Percentiles rank a stretch among this genome's conserved stretches.
phyloP scores from a whole-genome alignment of 2,888 invertebrate genomes.

The Platycheirus albimanus region DNA sequence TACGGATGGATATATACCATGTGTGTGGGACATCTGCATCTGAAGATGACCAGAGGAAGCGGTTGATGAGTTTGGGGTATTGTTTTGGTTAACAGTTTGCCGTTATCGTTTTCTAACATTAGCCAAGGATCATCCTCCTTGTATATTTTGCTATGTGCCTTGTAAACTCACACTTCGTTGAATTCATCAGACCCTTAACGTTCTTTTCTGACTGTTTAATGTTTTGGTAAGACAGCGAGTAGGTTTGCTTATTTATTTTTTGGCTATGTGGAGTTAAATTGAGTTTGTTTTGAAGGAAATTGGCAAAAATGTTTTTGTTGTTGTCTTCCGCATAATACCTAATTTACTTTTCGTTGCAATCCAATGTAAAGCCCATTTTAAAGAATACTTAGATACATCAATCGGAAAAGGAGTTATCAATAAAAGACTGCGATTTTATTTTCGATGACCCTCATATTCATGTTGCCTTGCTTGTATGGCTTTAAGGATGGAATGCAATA shows the following conservation, averaged over 20 bases:
- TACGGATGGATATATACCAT: conserved; percentile 26
- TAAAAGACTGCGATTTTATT: too few relatives aligned
- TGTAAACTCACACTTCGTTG: conserved; percentile 5
- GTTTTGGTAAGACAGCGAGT: not conserved
- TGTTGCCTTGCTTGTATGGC: too few relatives aligned
- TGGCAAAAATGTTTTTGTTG: too few relatives aligned
- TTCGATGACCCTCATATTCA: too few relatives aligned
- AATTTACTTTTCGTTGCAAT: too few relatives aligned
- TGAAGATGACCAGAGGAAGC: not conserved
- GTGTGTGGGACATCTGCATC: conserved; percentile 49
- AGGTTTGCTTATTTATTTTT: not conserved
- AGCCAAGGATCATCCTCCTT: conserved; percentile 48
- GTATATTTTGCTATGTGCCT: not conserved
- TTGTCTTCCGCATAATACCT: too few relatives aligned
- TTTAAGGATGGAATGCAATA: too few relatives aligned
- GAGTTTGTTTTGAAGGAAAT: too few relatives aligned
- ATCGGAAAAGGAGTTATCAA: too few relatives aligned
- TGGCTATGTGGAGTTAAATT: too few relatives aligned
- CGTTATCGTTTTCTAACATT: conserved; percentile 66
- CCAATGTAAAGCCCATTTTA: too few relatives aligned
- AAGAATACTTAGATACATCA: too few relatives aligned
- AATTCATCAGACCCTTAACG: not conserved
- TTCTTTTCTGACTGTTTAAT: not conserved
- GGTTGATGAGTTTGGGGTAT: conserved; percentile 37
- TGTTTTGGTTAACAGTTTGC: conserved; percentile 68